phyloP scores from a whole-genome alignment of 2,797 vertebrate species.

The Chromis chromis region DNA sequence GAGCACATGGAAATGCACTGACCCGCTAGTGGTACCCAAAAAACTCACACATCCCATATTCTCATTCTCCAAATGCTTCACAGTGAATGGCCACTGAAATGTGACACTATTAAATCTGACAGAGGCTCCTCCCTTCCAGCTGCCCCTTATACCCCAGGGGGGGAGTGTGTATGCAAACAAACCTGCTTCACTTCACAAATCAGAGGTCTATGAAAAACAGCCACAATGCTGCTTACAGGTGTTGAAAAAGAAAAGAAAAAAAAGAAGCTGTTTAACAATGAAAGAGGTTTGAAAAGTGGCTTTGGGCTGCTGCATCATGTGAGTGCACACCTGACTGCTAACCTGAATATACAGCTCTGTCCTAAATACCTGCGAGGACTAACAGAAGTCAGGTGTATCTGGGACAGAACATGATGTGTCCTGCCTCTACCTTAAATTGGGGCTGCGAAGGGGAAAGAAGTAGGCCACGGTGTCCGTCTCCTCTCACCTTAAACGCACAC shows the following conservation, averaged over 20 bases:
- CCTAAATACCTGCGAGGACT: slow-evolving; percentile 73
- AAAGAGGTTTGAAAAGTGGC: not conserved
- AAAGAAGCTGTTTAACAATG: slow-evolving; percentile 1
- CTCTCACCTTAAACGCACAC: slow-evolving; percentile 39
- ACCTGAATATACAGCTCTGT: slow-evolving; percentile 51
- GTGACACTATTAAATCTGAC: slow-evolving; percentile 68
- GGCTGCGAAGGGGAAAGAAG: slow-evolving; percentile 57
- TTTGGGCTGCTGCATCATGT: slow-evolving; percentile 24
- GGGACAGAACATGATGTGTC: slow-evolving; percentile 66
- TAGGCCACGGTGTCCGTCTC: slow-evolving; percentile 69
- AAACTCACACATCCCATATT: slow-evolving; percentile 18
- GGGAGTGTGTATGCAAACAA: slow-evolving; percentile 61
- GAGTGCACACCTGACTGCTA: slow-evolving; percentile 48
- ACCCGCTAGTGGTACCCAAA: slow-evolving; percentile 10
- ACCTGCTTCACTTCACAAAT: slow-evolving; percentile 32
- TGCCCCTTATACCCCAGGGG: slow-evolving; percentile 37
- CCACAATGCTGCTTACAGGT: slow-evolving; percentile 32
- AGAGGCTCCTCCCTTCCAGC: slow-evolving; percentile 65
- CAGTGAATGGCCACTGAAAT: slow-evolving; percentile 49
- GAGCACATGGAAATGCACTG: not conserved
- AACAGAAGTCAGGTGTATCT: slow-evolving; percentile 75
- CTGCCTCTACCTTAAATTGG: slow-evolving; percentile 38
- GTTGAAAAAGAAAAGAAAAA: not conserved
- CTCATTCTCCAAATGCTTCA: slow-evolving; percentile 41
- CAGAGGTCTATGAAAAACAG: slow-evolving; percentile 32